Evolutionary conservation across 2,888 invertebrate species (phyloP).

Genomic region (Lydus trimaculatus): DNA sequence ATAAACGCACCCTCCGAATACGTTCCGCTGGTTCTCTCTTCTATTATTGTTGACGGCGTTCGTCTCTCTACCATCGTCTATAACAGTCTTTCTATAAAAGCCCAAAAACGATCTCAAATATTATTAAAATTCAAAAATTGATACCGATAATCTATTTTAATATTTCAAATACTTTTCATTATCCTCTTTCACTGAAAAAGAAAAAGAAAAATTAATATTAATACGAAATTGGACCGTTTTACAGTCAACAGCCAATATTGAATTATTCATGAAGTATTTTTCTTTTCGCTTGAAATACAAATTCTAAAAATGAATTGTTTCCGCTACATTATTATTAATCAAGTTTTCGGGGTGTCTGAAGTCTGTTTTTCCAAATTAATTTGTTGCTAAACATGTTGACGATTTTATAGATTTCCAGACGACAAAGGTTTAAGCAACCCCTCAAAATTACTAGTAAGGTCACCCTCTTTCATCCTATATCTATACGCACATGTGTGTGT

Average conservation of each 20-base stretch:
- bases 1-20: conserved; percentile 39
- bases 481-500: too few relatives aligned
- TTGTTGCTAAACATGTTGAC: neutral
- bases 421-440: neutral
- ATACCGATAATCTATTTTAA: too few relatives aligned
- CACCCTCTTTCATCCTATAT: neutral
- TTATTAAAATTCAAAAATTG: too few relatives aligned
- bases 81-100: neutral
- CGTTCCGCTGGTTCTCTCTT: conserved; percentile 12
- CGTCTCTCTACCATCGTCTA: neutral
- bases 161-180: neutral
- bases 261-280: neutral
- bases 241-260: neutral
- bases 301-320: too few relatives aligned
- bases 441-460: neutral
- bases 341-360: too few relatives aligned
- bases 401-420: neutral
- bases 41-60: neutral
- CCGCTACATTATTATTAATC: neutral
- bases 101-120: neutral
- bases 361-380: neutral
- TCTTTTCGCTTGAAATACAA: neutral
- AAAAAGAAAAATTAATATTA: too few relatives aligned
- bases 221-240: neutral
- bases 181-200: neutral